Evolutionary conservation across 2,888 invertebrate genomes (phyloP).

Genomic region (Andrena hattorfiana): DNA sequence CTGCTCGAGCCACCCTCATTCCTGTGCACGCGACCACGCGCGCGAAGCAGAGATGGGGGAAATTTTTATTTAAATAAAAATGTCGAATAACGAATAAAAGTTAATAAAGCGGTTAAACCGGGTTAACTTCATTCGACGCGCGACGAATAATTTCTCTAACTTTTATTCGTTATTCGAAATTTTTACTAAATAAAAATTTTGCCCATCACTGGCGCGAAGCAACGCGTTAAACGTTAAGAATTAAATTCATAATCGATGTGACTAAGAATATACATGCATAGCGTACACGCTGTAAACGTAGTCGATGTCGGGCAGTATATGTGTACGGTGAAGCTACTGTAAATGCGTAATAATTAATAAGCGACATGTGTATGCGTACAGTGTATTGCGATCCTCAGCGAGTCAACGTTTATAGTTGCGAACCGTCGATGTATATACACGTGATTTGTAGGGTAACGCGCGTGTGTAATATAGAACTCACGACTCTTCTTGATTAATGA

Average conservation of each 20-base stretch:
- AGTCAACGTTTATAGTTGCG: background rate
- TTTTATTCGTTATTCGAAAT: too few species aligned
- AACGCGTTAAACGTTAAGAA: too few species aligned
- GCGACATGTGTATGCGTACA: background rate
- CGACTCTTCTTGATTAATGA: background rate
- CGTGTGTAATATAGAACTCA: background rate
- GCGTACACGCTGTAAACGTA: background rate
- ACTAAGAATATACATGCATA: background rate
- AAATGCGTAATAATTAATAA: background rate
- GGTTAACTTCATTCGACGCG: too few species aligned
- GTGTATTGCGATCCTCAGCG: background rate
- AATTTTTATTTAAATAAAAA: too few species aligned
- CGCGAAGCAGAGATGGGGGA: too few species aligned
- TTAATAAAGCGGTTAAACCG: too few species aligned
- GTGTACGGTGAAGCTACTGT: background rate
- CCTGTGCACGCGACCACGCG: background rate
- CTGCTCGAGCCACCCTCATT: background rate
- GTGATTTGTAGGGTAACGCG: background rate
- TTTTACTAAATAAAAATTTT: too few species aligned
- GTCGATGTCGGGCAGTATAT: conserved; percentile 9
- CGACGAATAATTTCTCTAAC: too few species aligned
- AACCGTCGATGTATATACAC: background rate
- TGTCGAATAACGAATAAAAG: too few species aligned
- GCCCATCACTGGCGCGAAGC: background rate
- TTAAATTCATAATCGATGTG: background rate